Percentiles rank a stretch among this genome's conserved stretches.
phyloP scores from a whole-genome alignment of 2,797 vertebrate species.

The Macropodus opercularis region DNA sequence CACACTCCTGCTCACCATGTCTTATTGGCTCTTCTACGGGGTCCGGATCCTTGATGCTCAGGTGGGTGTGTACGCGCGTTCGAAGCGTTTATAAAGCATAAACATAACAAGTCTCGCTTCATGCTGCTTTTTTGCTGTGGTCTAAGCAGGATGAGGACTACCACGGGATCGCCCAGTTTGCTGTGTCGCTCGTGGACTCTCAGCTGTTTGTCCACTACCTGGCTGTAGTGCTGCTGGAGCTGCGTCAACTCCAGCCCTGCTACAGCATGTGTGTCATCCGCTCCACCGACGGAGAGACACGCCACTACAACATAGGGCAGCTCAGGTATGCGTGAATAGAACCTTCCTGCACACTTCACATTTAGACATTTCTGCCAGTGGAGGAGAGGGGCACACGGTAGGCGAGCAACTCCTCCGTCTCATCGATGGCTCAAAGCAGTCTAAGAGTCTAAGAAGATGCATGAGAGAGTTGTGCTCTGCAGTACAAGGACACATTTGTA shows the following conservation, averaged over 20 bases:
- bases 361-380: too few species aligned
- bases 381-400: slow-evolving; percentile 50
- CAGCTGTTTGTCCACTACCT: slow-evolving; percentile 96
- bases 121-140: slow-evolving; percentile 7
- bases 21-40: slow-evolving; percentile 98
- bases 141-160: slow-evolving; percentile 88
- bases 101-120: background rate
- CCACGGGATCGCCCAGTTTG: slow-evolving; percentile 94
- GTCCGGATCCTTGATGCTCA: slow-evolving; percentile 93
- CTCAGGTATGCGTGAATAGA: slow-evolving; percentile 82
- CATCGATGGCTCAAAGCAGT: slow-evolving; percentile 39
- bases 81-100: background rate
- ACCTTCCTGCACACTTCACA: slow-evolving; percentile 9
- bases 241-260: slow-evolving; percentile 90
- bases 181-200: slow-evolving; percentile 94
- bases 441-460: slow-evolving; percentile 27
- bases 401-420: slow-evolving; percentile 61
- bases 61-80: slow-evolving; percentile 59
- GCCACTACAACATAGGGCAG: slow-evolving; percentile 92
- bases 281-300: slow-evolving; percentile 90
- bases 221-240: slow-evolving; percentile 93
- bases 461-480: slow-evolving; percentile 35
- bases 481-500: background rate
- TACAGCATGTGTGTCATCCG: slow-evolving; percentile 92
- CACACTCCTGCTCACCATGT: slow-evolving; percentile 91